Evolutionary conservation across 1,140 invertebrate species (phyloP), one percentile per base, ranked within the genome.

Genomic region (Drosophila bocqueti): DNA sequence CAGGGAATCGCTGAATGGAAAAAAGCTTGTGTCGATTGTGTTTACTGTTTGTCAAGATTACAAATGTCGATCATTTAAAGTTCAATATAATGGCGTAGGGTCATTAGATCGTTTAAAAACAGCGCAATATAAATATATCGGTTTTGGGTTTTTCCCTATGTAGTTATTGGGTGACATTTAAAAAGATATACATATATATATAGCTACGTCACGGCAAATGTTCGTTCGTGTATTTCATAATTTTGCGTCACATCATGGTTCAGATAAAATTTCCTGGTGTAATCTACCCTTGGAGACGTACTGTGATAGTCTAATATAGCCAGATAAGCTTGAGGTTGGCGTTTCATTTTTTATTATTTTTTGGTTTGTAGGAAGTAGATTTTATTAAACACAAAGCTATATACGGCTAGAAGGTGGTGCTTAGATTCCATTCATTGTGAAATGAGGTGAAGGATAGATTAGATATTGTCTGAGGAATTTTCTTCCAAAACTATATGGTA

Each of bases 1-100:
- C 13, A 54, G 57, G 49, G 73, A 76, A 77, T 68, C 50, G 57
- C 38, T 77, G 64, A 77, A 77, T 77, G 75, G 50, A 36, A 76
- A 55, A 31, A 75, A 38, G 50, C 49, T 60, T 4, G 15, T 38
- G 34, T 40, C 61, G 72, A 76, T 65, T 76, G 38, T 73, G 36
- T 50, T 38, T 66, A 26, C 43, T 73, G 45, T 50, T 60, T 60
- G 43, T 15, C 36, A 6, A 36, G 66, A 59, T 55, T 73, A 38
- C 13, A 59, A 59, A 73, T 72, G 69, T 73, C 45, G 69, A 61
- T 73, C 69, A 60, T 36, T 49, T 72, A 58, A 40, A 71, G 68
- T 49, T 72, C 50, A 72, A 10, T 24, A 54, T 69, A 66, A 63
- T 68, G 63, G 38, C 24, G 31, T 40, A 24, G 7, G 2, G 43